Base-by-base conservation (phyloP, 2,113 vertebrate genomes). In the Anser cygnoides region DNA sequence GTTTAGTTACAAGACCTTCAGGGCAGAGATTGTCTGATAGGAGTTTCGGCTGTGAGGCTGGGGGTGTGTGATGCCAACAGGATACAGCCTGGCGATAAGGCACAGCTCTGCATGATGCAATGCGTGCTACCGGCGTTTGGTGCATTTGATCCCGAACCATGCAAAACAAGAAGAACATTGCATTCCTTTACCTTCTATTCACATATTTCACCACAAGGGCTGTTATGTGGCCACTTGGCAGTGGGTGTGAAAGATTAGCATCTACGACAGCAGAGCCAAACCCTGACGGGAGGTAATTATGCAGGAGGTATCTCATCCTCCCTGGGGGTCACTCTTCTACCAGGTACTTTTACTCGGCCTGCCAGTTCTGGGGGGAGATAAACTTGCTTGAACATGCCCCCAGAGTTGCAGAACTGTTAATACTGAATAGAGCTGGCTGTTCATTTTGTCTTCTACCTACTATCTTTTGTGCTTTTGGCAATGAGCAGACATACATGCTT, bases 231-330 rank as follows among this genome's bases (percentile, higher is more conserved):
- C 93, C 26, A 1, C 46, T 70, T 37, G 3, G 35, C 70, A 15
- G 77, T 84, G 87, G 84, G 80, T 2, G 74, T 93, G 87, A 89
- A 87, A 87, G 93, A 97, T 96, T 65, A 93, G 18, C 58, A 87
- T 79, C 80, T n/a, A 10, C 0, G 1, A 61, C 0, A 91, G 74
- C 81, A 44, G 46, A 95, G 95, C 93, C 94, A 92, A 95, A 79
- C 29, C 54, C 77, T 4, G 31, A 66, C 80, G 92, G 77, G 66
- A 84, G 89, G 72, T 89, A 84, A 89, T 93, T 84, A 54, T 41
- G 58, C n/a, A 79, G 91, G 65, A 92, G 39, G 66, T 92, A 58
- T 87, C 94, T 97, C 93, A 95, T 95, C 91, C 62, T 95, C 87
- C 94, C 94, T 6, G 77, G 54, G 54, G 87, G 89, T 96, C 93